Conservation (phyloP, 2,113 vertebrate species). For the Paramisgurnus dabryanus region DNA sequence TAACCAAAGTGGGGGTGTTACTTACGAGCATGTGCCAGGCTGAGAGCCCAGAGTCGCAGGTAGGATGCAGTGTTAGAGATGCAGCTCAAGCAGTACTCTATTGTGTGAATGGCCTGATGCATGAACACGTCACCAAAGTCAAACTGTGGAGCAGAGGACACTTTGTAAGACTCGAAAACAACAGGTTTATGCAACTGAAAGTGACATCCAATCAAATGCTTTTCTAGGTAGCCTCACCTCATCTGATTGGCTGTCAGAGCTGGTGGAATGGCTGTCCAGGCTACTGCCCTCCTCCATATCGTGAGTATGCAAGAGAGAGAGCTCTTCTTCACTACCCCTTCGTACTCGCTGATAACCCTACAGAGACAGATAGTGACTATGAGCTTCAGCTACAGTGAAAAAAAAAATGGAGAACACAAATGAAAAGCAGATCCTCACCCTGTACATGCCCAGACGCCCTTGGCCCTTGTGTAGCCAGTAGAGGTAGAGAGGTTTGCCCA, state of each 20-base stretch:
- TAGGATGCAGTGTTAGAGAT: conserved; percentile 97
- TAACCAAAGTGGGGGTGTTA: conserved; percentile 38
- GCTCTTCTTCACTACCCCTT: conserved; percentile 89
- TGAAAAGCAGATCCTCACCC: conserved; percentile 73
- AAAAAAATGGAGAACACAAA: background rate
- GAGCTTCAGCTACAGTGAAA: background rate
- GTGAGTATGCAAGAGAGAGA: conserved; percentile 80
- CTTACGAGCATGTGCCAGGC: conserved; percentile 96
- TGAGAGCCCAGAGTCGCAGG: conserved; percentile 95
- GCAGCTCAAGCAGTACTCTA: conserved; percentile 95
- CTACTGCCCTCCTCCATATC: conserved; percentile 85
- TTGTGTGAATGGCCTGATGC: conserved; percentile 91
- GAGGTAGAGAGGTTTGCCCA: conserved; percentile 92
- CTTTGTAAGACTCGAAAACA: conserved; percentile 6
- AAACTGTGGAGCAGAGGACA: conserved; percentile 71
- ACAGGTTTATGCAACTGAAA: background rate
- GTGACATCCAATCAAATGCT: background rate
- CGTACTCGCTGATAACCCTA: conserved; percentile 89
- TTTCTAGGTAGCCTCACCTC: conserved; percentile 73
- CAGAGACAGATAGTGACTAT: background rate
- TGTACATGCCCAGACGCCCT: conserved; percentile 79
- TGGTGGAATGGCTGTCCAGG: conserved; percentile 71
- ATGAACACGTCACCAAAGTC: conserved; percentile 87
- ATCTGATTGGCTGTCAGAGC: conserved; percentile 73
- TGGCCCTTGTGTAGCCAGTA: conserved; percentile 86